These are phyloP conservation scores for Idaea biselata DNA, from an alignment of 2,888 invertebrate species.

Conservation along the genomic window DNA sequence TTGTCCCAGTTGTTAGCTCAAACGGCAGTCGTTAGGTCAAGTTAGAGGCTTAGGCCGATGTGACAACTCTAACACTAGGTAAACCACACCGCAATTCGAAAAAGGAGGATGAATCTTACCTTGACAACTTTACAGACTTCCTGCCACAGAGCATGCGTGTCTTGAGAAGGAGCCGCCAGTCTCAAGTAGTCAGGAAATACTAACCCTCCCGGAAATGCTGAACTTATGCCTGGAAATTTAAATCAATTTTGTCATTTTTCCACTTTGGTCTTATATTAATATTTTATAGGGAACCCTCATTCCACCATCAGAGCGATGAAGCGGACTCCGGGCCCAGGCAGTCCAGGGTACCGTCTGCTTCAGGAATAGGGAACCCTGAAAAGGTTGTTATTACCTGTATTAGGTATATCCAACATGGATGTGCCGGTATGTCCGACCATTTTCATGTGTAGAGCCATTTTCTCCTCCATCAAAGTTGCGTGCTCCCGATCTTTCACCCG, in stretches of 20 bases:
- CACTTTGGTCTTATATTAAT: too few species aligned
- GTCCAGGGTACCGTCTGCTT: background rate
- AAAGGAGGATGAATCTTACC: slow-evolving; percentile 60
- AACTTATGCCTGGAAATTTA: slow-evolving; percentile 43
- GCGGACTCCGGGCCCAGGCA: too few species aligned
- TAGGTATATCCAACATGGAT: slow-evolving; percentile 57
- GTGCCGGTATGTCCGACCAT: slow-evolving; percentile 84
- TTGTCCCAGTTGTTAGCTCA: too few species aligned
- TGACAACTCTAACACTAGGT: too few species aligned
- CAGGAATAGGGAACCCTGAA: background rate
- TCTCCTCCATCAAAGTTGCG: slow-evolving; percentile 92
- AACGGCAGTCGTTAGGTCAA: too few species aligned
- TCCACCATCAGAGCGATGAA: too few species aligned
- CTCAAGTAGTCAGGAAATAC: slow-evolving; percentile 87
- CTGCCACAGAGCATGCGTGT: slow-evolving; percentile 90
- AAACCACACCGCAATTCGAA: too few species aligned
- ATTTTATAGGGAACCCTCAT: too few species aligned
- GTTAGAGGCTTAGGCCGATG: too few species aligned
- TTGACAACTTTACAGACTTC: slow-evolving; percentile 89
- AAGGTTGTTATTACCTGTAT: slow-evolving; percentile 47
- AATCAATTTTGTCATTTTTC: too few species aligned
- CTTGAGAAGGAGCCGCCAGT: slow-evolving; percentile 87
- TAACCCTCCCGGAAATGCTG: slow-evolving; percentile 76
- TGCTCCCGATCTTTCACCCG: slow-evolving; percentile 94
- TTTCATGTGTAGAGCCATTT: slow-evolving; percentile 90